Base-by-base conservation (phyloP, 2,888 invertebrate genomes). In the Torymus texanus region DNA sequence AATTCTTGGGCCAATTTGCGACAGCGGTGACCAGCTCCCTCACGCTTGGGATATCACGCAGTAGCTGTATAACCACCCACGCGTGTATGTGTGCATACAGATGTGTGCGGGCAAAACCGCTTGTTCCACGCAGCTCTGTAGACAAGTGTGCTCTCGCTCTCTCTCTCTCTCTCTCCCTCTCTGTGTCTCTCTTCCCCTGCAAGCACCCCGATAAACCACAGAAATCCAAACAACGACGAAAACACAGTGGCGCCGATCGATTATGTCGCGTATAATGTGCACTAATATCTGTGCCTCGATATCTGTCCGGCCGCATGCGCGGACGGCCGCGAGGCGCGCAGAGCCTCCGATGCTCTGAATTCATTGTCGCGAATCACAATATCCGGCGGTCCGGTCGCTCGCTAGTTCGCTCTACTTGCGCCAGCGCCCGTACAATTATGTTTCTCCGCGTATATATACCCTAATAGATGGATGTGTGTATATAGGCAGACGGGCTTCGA, bases 181-280 rank as follows among this genome's bases (percentile, higher is more conserved):
- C 29, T 67, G 59, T 53, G 50, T 50, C 41, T 14, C 51, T 41
- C 41, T 41, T 8, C 41, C 8, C 5, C 41, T 41, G 41, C 41
- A 8, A 41, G 41, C 41, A 41, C 75, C 18, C 62, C 70, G 72
- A 78, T 80, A 81, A 77, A 82, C 71, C 76, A 70, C 82, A 83
- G 83, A 85, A 86, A 84, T 86, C 83, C 86, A 86, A 87, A 86
- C 86, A 86, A 80, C 83, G 85, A 84, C 82, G 85, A 85, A 85
- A 86, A 84, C 84, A 83, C 83, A 74, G 62, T 81, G 83, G 82
- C 74, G 58, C 74, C 85, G 84, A 86, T 86, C 85, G 86, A 86
- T 87, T 86, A 86, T 86, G 82, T 83, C 2, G 8, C 24, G 55
- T 59, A 59, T 70, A 79, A 75, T 75, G 58, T 53, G 29, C 58